Evolutionary conservation across 2,797 vertebrate species (phyloP), one percentile per base, ranked within the genome.

Genomic region (Clamator glandarius): DNA sequence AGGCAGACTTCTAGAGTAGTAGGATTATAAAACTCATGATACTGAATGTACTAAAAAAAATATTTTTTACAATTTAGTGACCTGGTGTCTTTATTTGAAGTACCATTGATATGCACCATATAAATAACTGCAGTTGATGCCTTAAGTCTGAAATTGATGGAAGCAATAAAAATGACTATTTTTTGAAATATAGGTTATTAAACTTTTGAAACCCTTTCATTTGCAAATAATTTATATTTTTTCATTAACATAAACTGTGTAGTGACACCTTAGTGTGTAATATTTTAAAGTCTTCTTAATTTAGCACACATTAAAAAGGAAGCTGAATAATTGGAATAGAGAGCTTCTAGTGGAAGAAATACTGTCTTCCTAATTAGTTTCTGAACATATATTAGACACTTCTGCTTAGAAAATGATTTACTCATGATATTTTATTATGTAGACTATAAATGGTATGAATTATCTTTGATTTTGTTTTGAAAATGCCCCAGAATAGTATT

Each of bases 151-250:
- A 94, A 97, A 96, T 93, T 95, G 80, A 96, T 97, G 73, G 48
- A 96, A 95, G 81, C 88, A 95, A 89, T 97, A 97, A 97, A 97
- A 96, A 68, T 88, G 3, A 90, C 64, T 84, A 54, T 64, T 50
- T 31, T 92, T 95, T 96, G 95, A 96, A 97, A 96, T 96, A 82
- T 62, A 95, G 76, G 61, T 95, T 93, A 95, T 97, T 97, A 97
- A 96, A 95, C 73, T 96, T 96, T 96, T 96, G 72, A 97, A 94
- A 89, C 4, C 33, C 72, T 94, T 96, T 92, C 63, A 76, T 96
- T 97, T 88, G 42, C 77, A 98, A 98, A 97, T 97, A 33, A 97
- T 96, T 97, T 97, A 97, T 95, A 97, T 92, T 97, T 96, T 97
- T 88, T 55, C 31, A 79, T 95, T 94, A 96, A 89, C 92, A 96